These are phyloP conservation scores for Andricus curvator DNA, from an alignment of 2,888 invertebrate genomes.

Conservation along the genomic window DNA sequence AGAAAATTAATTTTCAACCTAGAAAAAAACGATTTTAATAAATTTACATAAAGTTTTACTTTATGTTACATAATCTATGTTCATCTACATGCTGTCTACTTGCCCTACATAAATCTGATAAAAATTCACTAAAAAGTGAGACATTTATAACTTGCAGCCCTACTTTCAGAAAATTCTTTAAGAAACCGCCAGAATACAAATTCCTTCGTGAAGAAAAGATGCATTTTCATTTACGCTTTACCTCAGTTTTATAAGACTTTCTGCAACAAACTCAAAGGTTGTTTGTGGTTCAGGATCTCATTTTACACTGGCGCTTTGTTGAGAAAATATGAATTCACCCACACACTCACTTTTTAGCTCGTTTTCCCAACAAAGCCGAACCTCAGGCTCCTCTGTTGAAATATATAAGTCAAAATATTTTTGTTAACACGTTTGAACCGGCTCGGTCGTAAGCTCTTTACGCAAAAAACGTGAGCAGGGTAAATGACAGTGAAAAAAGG, in stretches of 20 bases:
- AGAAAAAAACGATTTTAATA: no score
- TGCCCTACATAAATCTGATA: no score
- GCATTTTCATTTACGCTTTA: not conserved
- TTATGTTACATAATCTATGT: no score
- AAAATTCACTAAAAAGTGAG: no score
- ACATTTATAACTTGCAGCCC: no score
- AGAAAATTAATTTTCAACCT: no score
- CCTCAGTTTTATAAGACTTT: not conserved
- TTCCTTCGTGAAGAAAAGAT: not conserved
- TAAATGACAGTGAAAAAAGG: not conserved
- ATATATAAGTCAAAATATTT: not conserved
- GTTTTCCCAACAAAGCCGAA: not conserved
- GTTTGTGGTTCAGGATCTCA: not conserved
- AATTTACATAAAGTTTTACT: no score
- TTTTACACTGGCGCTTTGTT: not conserved
- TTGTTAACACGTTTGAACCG: not conserved
- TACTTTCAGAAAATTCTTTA: not conserved
- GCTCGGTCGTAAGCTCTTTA: not conserved
- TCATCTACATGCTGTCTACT: no score
- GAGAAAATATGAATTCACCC: constrained; percentile 2
- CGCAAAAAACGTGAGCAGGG: not conserved
- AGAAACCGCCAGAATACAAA: not conserved
- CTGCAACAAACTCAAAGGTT: not conserved
- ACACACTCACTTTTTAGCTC: not conserved
- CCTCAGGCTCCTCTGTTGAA: constrained; percentile 1